Evolutionary conservation across 1,140 invertebrate genomes (phyloP), one percentile per base, ranked within the genome.

Genomic region (Lineus longissimus): DNA sequence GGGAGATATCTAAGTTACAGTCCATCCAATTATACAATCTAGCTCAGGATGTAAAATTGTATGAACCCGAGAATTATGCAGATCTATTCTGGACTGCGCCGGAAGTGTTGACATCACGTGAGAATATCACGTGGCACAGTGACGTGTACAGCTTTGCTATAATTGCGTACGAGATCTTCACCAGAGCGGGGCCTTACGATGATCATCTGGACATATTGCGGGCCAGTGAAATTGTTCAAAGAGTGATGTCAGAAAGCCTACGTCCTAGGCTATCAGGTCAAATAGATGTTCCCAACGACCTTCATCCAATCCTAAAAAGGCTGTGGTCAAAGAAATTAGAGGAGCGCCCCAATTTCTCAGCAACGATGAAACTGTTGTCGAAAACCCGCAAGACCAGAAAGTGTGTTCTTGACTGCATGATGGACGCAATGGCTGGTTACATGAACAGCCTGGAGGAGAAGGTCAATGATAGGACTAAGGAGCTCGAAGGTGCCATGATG

Each of bases 131-230:
- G 2, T 62, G 64, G 6, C 55, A 65, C 1, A 27, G 43, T 13
- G 74, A 75, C 65, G 61, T 71, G 15, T 75, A 74, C 59, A 74
- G 72, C 40, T 71, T 71, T 47, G 59, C 60, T 2, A 71, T 75
- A 33, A 67, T 40, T 29, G 19, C n/a, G 2, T 55, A 70, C 43
- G 73, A 75, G 55, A 62, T 76, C 29, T 76, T 73, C 55, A 70
- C 69, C 0, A 55, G 71, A 22, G 65, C 73, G 2, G 61, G 65
- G 2, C 74, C 73, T 22, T 76, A 68, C 63, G 36, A 47, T 2
- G 71, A 74, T 60, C 30, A 63, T n/a, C 64, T 62, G 13, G 69
- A 71, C 19, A 45, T n/a, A 11, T 23, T 68, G 43, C 57, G 43
- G 1, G 55, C 67, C 0, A 31, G 61, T 22, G 66, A 76, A 40